Base-by-base conservation (phyloP, 2,888 invertebrate species). In the Sesamia inferens region DNA sequence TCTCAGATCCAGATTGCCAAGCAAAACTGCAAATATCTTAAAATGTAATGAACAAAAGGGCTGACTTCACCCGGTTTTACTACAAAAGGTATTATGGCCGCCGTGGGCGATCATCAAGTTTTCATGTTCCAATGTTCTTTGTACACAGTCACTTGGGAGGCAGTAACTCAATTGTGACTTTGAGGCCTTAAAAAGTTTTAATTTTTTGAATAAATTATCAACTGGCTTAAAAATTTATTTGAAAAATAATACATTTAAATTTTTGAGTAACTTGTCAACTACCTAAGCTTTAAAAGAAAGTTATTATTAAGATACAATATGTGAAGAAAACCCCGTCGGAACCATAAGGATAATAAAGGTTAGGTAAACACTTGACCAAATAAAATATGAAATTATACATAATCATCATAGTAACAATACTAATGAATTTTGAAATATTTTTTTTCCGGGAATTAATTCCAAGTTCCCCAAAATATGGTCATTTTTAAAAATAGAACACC, bases 71-170 rank as follows among this genome's bases (percentile, higher is more conserved):
- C 44, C n/a, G 47, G 63, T 86, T 88, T 86, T 87, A 88, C 85
- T 87, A 85, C 85, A 78, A 85, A 81, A 84, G 81, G 87, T 86
- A 84, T 87, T 82, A 88, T 85, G 82, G 79, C 71, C 64, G 71
- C 76, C 63, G 77, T 59, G 85, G 82, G 81, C 59, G 78, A 82
- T 83, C 87, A 87, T 88, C 85, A 88, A 88, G 88, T 83, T 88
- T 88, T 88, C 88, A 88, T 87, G 87, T 79, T 66, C 59, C 70
- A 24, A 62, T 79, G 73, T 78, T 66, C 74, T 65, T 47, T 2
- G n/a, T 14, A 19, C 48, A 72, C 8, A 47, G 79, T 57, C 13
- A 0, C 3, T n/a, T 6, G 44, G 5, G 22, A 48, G 5, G 47
- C 81, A 74, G 83, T 63, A 68, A 13, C 13, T 48, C 51, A 69